These are phyloP conservation scores for Tenthredo amoena DNA, from an alignment of 2,888 invertebrate species.

Conservation along the genomic window DNA sequence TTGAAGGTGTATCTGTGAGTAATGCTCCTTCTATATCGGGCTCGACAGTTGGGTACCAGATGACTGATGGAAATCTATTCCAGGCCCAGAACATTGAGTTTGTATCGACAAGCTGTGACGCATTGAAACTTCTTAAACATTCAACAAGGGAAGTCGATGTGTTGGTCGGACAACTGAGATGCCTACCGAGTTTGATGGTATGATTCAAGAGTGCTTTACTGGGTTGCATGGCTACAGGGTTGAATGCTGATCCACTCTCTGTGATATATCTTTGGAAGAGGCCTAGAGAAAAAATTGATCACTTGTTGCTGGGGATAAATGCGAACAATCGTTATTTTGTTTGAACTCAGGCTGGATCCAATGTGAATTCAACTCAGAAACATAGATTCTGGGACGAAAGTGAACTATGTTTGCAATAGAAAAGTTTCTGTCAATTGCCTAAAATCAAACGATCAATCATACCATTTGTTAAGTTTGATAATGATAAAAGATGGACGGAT, in stretches of 20 bases:
- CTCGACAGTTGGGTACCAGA: not conserved
- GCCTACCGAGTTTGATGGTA: not conserved
- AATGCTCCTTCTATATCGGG: not conserved
- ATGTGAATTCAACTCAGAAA: too few species aligned
- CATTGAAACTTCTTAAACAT: not conserved
- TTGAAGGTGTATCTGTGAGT: not conserved
- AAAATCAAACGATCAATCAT: too few species aligned
- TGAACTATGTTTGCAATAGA: too few species aligned
- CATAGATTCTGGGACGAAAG: too few species aligned
- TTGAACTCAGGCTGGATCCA: not conserved
- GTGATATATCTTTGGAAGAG: conserved; percentile 14
- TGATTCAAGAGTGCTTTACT: not conserved
- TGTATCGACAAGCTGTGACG: not conserved
- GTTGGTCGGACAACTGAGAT: not conserved
- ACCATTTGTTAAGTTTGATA: not conserved
- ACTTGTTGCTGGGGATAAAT: not conserved
- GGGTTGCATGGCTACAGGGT: not conserved
- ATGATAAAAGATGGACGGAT: not conserved
- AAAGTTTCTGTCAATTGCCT: too few species aligned
- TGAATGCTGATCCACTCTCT: not conserved
- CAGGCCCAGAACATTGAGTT: not conserved
- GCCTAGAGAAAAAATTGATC: not conserved
- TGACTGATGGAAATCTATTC: not conserved
- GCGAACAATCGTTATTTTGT: not conserved
- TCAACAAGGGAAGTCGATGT: not conserved